Percentiles rank a stretch among this genome's conserved stretches.
These are phyloP conservation scores for Eubasilissa splendida DNA, from an alignment of 2,888 invertebrate species.

Conservation along the genomic window DNA sequence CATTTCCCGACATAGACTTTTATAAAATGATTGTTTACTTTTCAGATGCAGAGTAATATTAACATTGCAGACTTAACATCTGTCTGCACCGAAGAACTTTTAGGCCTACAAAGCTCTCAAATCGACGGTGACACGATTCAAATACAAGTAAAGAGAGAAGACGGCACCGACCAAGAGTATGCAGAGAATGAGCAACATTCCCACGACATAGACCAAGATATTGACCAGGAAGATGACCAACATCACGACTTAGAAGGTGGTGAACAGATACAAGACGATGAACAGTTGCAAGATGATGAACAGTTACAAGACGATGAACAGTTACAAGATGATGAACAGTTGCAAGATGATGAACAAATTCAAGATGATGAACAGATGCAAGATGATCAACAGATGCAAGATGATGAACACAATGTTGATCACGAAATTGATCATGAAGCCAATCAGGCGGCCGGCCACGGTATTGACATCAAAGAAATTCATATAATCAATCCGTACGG, in stretches of 20 bases:
- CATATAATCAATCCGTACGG: conserved; percentile 18
- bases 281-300: background rate
- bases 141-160: conserved; percentile 17
- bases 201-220: conserved; percentile 15
- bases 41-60: conserved; percentile 51
- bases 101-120: conserved; percentile 45
- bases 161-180: conserved; percentile 7
- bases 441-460: no score
- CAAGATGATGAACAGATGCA: conserved; percentile 28
- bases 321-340: background rate
- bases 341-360: conserved; percentile 28
- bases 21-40: background rate
- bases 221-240: conserved; percentile 8
- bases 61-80: conserved; percentile 51
- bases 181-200: conserved; percentile 21
- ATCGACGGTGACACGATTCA: conserved; percentile 31
- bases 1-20: no score
- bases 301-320: conserved; percentile 28
- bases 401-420: conserved; percentile 16
- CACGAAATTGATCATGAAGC: conserved; percentile 16
- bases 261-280: background rate
- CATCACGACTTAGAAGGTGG: background rate
- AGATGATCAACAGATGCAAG: conserved; percentile 12
- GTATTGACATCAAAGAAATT: background rate
- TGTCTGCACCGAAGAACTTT: conserved; percentile 54